A percentile compares a stretch with the other conserved stretches of the same genome.
phyloP scores from a whole-genome alignment of 2,888 invertebrate genomes.

The Plebejus argus region DNA sequence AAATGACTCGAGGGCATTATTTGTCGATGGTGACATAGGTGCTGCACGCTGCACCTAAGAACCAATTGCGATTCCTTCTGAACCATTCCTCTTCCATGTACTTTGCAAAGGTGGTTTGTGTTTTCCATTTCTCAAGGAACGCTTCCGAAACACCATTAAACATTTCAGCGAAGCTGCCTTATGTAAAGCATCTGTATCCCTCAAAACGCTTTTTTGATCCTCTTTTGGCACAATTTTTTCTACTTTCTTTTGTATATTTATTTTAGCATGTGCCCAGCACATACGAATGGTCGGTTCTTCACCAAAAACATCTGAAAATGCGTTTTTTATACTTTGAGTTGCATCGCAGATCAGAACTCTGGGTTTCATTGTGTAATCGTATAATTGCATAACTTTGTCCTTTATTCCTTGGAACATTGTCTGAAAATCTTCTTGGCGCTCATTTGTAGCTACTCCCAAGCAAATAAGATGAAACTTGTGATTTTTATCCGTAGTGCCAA shows the following conservation, averaged over 20 bases:
- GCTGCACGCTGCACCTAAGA: neutral
- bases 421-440: neutral
- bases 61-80: neutral
- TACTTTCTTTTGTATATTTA: neutral
- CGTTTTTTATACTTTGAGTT: slow-evolving; percentile 12
- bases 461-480: slow-evolving; percentile 9
- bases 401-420: neutral
- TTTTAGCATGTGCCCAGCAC: slow-evolving; percentile 20
- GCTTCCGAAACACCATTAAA: slow-evolving; percentile 23
- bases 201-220: neutral
- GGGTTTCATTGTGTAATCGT: neutral
- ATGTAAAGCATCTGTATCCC: slow-evolving; percentile 17
- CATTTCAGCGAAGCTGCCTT: neutral
- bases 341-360: neutral
- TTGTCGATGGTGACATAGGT: neutral
- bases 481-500: slow-evolving; percentile 28
- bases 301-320: neutral
- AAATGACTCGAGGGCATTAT: neutral
- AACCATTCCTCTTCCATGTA: neutral
- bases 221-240: neutral
- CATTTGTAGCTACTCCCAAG: neutral
- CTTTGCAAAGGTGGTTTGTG: neutral
- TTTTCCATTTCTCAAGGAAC: slow-evolving; percentile 13
- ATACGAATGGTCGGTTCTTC: slow-evolving; percentile 17
- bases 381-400: neutral